Evolutionary conservation across 2,113 vertebrate species (phyloP), one percentile per base, ranked within the genome.

Genomic region (Malurus elegans): DNA sequence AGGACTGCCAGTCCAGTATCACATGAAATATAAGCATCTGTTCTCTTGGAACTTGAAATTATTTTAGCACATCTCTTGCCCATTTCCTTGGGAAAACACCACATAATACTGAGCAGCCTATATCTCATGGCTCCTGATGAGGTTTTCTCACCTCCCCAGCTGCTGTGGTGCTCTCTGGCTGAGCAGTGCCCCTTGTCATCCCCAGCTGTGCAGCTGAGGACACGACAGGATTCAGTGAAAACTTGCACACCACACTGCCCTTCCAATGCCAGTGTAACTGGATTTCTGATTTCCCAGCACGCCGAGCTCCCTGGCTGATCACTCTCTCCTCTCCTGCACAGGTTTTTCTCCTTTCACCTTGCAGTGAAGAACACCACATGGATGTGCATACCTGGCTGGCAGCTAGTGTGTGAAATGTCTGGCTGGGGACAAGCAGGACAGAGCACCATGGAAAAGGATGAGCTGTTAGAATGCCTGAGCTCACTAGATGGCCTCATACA

Each of bases 401-500:
- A 76, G n/a, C 44, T 51, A 3, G 10, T 0, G 0, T 25, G 10
- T 21, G 42, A 50, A 42, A 13, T 8, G 17, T 34, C 20, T 18
- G 10, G 14, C 10, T 28, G 13, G 19, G 32, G 12, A 14, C 14
- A 31, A 42, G 40, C 20, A 51, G 21, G 14, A 45, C 8, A 13
- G 34, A 23, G 20, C 6, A 20, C 28, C 4, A 0, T 4, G 70
- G 36, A 31, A 76, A 60, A 75, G n/a, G n/a, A 0, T 3, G 24
- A 65, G 50, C n/a, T 94, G 95, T 78, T 80, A 60, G 36, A 44
- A 69, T 38, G 56, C 17, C 18, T 5, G 5, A 60, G 54, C 51
- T 95, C 97, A 14, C 97, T 97, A 98, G 98, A 87, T 94, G 97
- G 95, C 97, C n/a, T 89, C 26, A 24, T 50, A n/a, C 17, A 53